A percentile compares a stretch with the other conserved stretches of the same genome.
These are phyloP conservation scores for Kryptolebias marmoratus DNA, from an alignment of 2,113 vertebrate genomes.

Conservation along the genomic window DNA sequence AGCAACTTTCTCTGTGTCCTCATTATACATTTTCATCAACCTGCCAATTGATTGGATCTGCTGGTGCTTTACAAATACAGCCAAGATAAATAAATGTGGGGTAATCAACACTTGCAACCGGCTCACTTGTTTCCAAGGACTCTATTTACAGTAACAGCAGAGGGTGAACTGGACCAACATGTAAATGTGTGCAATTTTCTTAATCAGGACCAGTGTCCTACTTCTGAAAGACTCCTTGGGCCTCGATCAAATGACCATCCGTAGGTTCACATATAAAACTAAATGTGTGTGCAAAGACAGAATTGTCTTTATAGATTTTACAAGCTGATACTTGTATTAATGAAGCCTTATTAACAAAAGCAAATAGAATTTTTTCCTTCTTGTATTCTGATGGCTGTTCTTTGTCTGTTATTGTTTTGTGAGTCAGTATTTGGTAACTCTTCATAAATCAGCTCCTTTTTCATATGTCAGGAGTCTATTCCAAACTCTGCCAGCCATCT, in stretches of 20 bases:
- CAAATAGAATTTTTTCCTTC: background rate
- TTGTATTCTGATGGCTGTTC: background rate
- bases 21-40: slow-evolving; percentile 61
- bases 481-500: slow-evolving; percentile 33
- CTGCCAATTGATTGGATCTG: slow-evolving; percentile 56
- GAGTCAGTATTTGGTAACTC: background rate
- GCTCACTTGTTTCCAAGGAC: background rate
- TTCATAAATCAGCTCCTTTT: slow-evolving; percentile 16
- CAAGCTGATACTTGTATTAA: background rate
- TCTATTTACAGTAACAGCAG: slow-evolving; percentile 24
- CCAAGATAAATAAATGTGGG: slow-evolving; percentile 53
- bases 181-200: slow-evolving; percentile 11
- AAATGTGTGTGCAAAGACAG: background rate
- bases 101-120: slow-evolving; percentile 31
- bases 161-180: slow-evolving; percentile 14
- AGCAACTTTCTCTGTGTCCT: slow-evolving; percentile 55
- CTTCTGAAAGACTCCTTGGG: background rate
- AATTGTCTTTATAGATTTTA: background rate
- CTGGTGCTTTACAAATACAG: slow-evolving; percentile 43
- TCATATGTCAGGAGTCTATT: slow-evolving; percentile 28
- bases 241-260: background rate
- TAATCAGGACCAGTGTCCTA: slow-evolving; percentile 5
- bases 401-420: slow-evolving; percentile 3
- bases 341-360: background rate
- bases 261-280: background rate